Percentiles rank a stretch among this genome's conserved stretches.
Conservation (phyloP, 2,888 invertebrate genomes). For the Keiferia lycopersicella region DNA sequence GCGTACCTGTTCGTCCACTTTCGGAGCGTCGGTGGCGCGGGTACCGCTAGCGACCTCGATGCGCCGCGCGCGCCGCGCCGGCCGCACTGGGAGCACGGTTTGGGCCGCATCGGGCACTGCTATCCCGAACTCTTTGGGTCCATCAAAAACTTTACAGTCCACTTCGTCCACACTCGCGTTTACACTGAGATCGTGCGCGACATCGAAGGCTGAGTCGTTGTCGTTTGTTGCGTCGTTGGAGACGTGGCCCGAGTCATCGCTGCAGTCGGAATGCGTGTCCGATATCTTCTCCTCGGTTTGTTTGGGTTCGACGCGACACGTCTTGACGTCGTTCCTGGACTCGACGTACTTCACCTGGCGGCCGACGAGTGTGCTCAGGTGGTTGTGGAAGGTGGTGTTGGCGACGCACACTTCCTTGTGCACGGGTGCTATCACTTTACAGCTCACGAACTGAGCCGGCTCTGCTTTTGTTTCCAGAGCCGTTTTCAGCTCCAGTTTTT, state of each 20-base stretch:
- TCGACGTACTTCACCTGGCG: conserved; percentile 73
- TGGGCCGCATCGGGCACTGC: conserved; percentile 65
- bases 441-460: conserved; percentile 63
- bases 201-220: conserved; percentile 76
- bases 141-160: conserved; percentile 65
- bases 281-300: conserved; percentile 76
- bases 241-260: conserved; percentile 91
- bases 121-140: conserved; percentile 68
- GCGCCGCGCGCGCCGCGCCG: conserved; percentile 70
- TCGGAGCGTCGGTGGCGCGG: conserved; percentile 72
- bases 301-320: conserved; percentile 66
- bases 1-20: conserved; percentile 80
- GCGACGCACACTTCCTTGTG: conserved; percentile 75
- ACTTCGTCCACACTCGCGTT: conserved; percentile 58
- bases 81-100: conserved; percentile 73
- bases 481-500: conserved; percentile 74
- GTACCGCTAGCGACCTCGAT: conserved; percentile 81
- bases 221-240: conserved; percentile 91
- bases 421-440: conserved; percentile 74
- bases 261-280: conserved; percentile 85
- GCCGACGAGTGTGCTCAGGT: conserved; percentile 78
- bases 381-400: conserved; percentile 74
- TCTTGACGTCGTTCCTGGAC: conserved; percentile 67
- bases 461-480: conserved; percentile 71
- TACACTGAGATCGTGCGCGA: conserved; percentile 57